Evolutionary conservation across 2,888 invertebrate species (phyloP), one percentile per base, ranked within the genome.

Genomic region (Plebejus melissa): DNA sequence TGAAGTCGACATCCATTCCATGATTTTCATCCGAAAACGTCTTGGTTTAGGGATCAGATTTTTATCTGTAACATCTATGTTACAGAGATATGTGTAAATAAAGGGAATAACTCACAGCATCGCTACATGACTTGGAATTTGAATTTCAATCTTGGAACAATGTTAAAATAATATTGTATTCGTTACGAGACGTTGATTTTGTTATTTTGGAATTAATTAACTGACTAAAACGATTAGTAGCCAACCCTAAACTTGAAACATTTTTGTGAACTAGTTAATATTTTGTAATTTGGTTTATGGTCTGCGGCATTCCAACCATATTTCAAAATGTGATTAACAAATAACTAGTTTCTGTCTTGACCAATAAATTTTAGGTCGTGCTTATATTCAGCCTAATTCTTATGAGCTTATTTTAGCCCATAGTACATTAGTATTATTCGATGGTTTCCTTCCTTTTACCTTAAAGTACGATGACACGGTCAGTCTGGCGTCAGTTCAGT

Each of bases 231-330:
- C 32, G 22, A 13, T 32, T 13, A 5, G 32, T 13, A 9, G 36
- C 5, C 32, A 65, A 65, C 65, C 65, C 36, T 65, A 36, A 54
- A 32, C 32, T 28, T 22, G 9, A 28, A 60, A 28, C 4, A 36
- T 65, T 65, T 65, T 65, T 32, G 65, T 65, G 22, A 65, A 65
- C 65, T 36, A 65, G 65, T 65, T 32, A 36, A 65, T 65, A 65
- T 65, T 65, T 65, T 65, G 65, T 65, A 65, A 65, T 65, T 65
- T 65, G 28, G 28, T 65, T 32, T 65, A 65, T 65, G 36, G 65
- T 65, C 65, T 36, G 32, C 36, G 65, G 65, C 65, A 65, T 65
- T 36, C 65, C 65, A 16, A 32, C 13, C 32, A 36, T 36, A 65
- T 65, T 65, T 32, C 65, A 36, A 65, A 65, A 65, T 65, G 32